Base-by-base conservation (phyloP, 2,113 vertebrate genomes). In the Ochotona princeps region DNA sequence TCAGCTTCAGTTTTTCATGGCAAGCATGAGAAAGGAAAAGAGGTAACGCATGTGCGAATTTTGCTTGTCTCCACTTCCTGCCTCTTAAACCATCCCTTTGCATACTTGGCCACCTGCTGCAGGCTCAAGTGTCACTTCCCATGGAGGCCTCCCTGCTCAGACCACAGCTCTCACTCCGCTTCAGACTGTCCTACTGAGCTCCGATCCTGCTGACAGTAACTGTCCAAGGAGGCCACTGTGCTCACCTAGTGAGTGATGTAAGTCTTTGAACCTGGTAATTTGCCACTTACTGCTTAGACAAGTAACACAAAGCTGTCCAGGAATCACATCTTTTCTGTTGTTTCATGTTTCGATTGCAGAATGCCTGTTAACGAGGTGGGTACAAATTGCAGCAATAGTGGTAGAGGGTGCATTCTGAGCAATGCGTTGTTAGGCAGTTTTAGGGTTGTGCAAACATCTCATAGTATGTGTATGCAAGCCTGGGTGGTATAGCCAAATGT, bases 21-120 rank as follows among this genome's bases (percentile, higher is more conserved):
- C 18, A 49, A 76, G 51, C 13, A 44, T 44, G 38, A 28, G 6
- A 1, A 61, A 47, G 15, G 57, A 80, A 1, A 2, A 8, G 12
- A 23, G 60, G 23, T 0, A 1, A 38, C 0, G 23, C 2, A 2
- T 49, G 13, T 1, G 35, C 47, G 9, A 30, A 1, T 12, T 74
- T 25, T n/a, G 15, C 15, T 1, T 28, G 28, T 8, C 60, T 28
- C 11, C 63, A 4, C 7, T 66, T 20, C 74, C 32, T 57, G 67
- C 57, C 32, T 60, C 32, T 28, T 4, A 1, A 12, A 7, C 10
- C 30, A 14, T 69, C 30, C 18, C 35, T 17, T 5, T 0, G 30
- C 28, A 47, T 44, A 8, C 23, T 0, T 83, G 25, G 23, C 25
- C 28, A 35, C 35, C 1, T 26, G 18, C 26, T 1, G 4, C 9